Conservation (phyloP, 2,888 invertebrate genomes). For the Plebejus melissa region DNA sequence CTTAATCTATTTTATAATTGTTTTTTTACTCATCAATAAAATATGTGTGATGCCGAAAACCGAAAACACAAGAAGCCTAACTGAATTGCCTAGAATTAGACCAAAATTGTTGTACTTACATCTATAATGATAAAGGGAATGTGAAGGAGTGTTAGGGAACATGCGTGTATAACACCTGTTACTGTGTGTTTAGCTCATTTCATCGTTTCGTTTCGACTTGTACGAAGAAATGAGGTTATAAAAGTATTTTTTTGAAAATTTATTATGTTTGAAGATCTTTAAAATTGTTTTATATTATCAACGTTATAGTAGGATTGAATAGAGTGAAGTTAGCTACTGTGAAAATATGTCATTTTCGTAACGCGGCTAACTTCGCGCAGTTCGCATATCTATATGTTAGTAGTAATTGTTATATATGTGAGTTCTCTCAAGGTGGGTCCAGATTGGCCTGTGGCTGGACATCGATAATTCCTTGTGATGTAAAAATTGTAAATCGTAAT, state of each 20-base stretch:
- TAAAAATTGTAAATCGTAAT: neutral
- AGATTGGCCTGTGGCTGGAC: neutral
- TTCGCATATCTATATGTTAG: constrained; percentile 6
- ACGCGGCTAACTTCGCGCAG: neutral
- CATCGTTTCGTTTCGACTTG: constrained; percentile 30
- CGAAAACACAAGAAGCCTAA: constrained; percentile 42
- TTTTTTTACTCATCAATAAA: neutral
- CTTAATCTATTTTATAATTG: neutral
- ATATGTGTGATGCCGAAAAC: neutral
- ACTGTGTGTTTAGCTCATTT: constrained; percentile 48
- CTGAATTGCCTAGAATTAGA: constrained; percentile 73
- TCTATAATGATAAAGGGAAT: constrained; percentile 68
- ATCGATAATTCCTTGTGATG: neutral
- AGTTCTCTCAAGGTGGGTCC: constrained; percentile 31
- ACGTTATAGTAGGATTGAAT: constrained; percentile 29
- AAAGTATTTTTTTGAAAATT: constrained; percentile 14
- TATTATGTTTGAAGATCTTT: constrained; percentile 28
- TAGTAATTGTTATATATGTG: constrained; percentile 33
- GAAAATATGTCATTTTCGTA: neutral
- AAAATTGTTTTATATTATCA: constrained; percentile 44
- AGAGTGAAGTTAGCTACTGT: neutral
- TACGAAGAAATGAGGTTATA: constrained; percentile 13
- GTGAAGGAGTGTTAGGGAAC: constrained; percentile 47
- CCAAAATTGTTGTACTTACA: constrained; percentile 72
- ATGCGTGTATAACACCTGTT: constrained; percentile 51